Base-by-base conservation (phyloP, 2,888 invertebrate species). In the Chydorus sphaericus region DNA sequence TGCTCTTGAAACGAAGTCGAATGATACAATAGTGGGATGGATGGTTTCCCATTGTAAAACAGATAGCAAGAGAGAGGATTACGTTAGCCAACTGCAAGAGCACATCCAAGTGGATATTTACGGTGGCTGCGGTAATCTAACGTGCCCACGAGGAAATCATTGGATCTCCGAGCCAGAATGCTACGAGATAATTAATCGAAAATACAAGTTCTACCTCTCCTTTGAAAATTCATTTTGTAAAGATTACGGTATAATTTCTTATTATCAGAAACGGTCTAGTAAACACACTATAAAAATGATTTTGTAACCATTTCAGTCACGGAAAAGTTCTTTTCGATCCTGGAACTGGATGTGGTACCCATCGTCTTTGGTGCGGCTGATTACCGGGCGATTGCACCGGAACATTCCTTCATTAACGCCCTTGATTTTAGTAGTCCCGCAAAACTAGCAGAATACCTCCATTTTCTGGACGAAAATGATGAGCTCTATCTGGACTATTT, bases 351-450 rank as follows among this genome's bases (percentile, higher is more conserved):
- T 37, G 61, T 65, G n/a, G 61, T 96, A 61, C 94, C 94, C 1
- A 88, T 96, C 61, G 94, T 92, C 58, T 93, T 96, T 93, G 94
- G 96, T 1, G 94, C 90, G 0, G 83, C 85, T 58, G 94, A 96
- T 68, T 96, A 96, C 70, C 83, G 82, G 59, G 79, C 84, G 48
- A 81, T 82, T 61, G 87, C 94, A 2, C 96, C 96, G 0, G 81
- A 85, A 67, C 82, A 87, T 63, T 92, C 91, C 4, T 96, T 86
- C 73, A 85, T 96, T 58, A 94, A 96, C 71, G 91, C 96, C 23
- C 94, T 96, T 67, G 93, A 96, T 70, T 96, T 94, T 69, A 80
- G 82, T 30, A 82, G 85, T 26, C 85, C 94, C 0, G 81, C 83
- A 65, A 85, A 88, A 62, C 74, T 96, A 60, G 94, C 94, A 33